Evolutionary conservation across 2,797 vertebrate genomes (phyloP).

Genomic region (Cynopterus sphinx): DNA sequence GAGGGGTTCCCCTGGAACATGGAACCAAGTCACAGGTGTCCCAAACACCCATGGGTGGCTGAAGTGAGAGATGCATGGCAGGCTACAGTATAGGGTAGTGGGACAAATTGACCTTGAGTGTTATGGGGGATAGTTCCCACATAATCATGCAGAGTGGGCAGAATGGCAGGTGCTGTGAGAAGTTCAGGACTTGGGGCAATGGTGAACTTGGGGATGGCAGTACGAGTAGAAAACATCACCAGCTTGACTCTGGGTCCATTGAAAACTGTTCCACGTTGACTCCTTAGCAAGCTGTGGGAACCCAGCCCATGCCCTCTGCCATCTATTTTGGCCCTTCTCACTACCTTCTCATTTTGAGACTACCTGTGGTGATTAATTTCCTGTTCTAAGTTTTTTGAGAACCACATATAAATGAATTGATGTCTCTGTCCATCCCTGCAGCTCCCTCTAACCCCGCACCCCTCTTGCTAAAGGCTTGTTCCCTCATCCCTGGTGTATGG

Average conservation of each 20-base stretch:
- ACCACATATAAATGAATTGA: neutral
- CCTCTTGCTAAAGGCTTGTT: neutral
- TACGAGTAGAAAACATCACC: neutral
- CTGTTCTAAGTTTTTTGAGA: neutral
- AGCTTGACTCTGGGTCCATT: rapidly evolving
- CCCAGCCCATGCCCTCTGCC: rapidly evolving
- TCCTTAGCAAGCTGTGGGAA: too few relatives aligned
- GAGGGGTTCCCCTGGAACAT: too few relatives aligned
- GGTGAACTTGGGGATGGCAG: neutral
- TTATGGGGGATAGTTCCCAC: neutral
- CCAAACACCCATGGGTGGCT: too few relatives aligned
- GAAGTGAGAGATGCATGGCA: neutral
- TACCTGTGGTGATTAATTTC: neutral
- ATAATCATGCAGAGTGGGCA: neutral
- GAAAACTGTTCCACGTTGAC: neutral
- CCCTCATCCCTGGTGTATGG: rapidly evolving
- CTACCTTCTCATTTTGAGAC: neutral
- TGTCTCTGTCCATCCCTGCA: neutral
- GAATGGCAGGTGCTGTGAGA: neutral
- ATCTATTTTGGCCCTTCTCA: neutral
- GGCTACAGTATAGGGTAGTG: rapidly evolving
- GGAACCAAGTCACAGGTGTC: neutral
- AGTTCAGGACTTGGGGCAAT: too few relatives aligned
- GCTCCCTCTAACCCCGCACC: neutral
- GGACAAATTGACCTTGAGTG: neutral